These are phyloP conservation scores for Harpalus rufipes DNA, from an alignment of 2,888 invertebrate genomes.

Conservation along the genomic window DNA sequence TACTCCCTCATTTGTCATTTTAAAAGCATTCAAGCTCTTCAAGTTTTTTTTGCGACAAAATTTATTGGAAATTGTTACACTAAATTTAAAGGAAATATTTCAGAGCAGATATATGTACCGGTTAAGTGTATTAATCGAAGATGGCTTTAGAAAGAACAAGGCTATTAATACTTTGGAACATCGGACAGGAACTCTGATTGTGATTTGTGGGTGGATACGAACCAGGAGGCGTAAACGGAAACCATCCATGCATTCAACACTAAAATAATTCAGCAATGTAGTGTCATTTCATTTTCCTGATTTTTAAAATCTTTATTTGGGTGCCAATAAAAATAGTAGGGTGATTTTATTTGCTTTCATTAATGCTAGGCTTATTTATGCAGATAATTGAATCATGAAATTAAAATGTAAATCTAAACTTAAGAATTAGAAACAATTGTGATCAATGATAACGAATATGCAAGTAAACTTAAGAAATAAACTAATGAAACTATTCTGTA, in stretches of 20 bases:
- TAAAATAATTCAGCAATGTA: background rate
- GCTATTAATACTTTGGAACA: conserved; percentile 22
- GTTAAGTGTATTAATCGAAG: conserved; percentile 41
- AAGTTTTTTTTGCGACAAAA: background rate
- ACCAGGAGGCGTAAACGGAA: conserved; percentile 8
- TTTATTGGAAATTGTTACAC: conserved; percentile 34
- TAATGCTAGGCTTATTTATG: too few species aligned
- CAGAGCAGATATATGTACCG: conserved; percentile 33
- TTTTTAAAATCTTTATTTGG: too few species aligned
- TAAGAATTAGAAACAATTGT: too few species aligned
- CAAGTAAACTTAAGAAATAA: too few species aligned
- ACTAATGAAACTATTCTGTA: too few species aligned
- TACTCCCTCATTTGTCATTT: conserved; percentile 14
- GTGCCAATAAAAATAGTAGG: too few species aligned
- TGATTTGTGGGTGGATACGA: conserved; percentile 41
- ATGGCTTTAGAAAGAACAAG: conserved; percentile 14
- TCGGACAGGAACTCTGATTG: conserved; percentile 32
- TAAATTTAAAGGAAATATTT: conserved; percentile 31
- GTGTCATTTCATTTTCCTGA: too few species aligned
- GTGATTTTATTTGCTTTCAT: too few species aligned
- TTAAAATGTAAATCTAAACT: too few species aligned
- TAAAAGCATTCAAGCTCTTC: conserved; percentile 6
- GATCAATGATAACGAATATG: too few species aligned
- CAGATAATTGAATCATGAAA: too few species aligned
- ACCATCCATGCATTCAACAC: background rate